Evolutionary conservation across 2,797 vertebrate species (phyloP), one percentile per base, ranked within the genome.

Genomic region (Gallinago nigripennis): DNA sequence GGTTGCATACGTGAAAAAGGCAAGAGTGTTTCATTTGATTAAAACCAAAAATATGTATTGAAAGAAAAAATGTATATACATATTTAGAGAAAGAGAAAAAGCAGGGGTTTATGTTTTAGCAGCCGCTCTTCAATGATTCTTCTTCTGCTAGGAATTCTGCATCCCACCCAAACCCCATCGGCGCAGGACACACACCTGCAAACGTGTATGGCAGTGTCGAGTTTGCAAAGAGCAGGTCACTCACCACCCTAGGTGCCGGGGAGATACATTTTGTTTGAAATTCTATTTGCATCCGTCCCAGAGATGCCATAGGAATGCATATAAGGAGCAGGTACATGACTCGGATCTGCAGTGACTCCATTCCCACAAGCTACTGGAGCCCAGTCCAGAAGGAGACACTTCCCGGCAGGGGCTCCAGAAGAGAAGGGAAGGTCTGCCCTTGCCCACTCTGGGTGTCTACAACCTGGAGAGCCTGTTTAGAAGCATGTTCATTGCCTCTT

Each of bases 251-350:
- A 90, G 71, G 79, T 87, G 78, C 70, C 45, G 4, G 56, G 69
- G 77, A 16, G 21, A 50, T 79, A 83, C 43, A 79, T 96, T 94
- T 90, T 91, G 88, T 94, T 95, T 94, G 91, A 97, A 96, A 96
- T 95, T 90, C 85, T 95, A 83, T 84, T 95, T 93, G 94, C 86
- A 95, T 95, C 75, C 54, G 68, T 92, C 95, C 58, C 80, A 93
- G 89, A 93, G 72, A 96, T 85, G 58, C 76, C 73, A 23, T 58
- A 81, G 69, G 92, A 92, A 95, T 48, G 31, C 45, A 61, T 65
- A 81, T 76, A 54, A 94, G 77, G 23, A 95, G n/a, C 57, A 63
- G 51, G 43, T 70, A 79, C 41, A 64, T 16, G 57, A 88, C 87
- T 87, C 9, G 4, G 33, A 70, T 53, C 69, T 58, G 87, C 70